Evolutionary conservation across 2,797 vertebrate genomes (phyloP).

Genomic region (Hemitrygon akajei): DNA sequence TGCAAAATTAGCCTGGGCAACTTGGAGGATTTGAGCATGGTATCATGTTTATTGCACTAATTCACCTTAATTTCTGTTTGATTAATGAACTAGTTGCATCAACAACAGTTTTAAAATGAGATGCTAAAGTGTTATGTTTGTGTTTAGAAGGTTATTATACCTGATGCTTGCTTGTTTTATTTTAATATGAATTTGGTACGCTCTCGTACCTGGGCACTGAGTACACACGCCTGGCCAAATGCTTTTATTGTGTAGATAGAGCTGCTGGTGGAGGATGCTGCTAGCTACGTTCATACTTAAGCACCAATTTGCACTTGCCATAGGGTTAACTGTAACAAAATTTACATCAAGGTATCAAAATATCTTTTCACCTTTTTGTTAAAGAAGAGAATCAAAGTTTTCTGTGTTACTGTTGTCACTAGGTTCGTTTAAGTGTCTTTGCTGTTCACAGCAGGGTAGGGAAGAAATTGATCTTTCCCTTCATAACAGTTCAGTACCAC

Average conservation of each 20-base stretch:
- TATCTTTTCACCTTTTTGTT: neutral
- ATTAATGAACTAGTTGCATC: neutral
- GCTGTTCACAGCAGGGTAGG: neutral
- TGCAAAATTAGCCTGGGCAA: neutral
- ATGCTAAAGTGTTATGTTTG: slow-evolving; percentile 24
- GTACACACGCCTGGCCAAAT: slow-evolving; percentile 9
- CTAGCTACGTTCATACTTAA: slow-evolving; percentile 12
- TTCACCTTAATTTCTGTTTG: neutral
- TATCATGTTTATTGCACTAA: neutral
- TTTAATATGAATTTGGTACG: neutral
- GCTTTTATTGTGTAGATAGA: slow-evolving; percentile 12
- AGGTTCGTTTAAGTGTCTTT: neutral
- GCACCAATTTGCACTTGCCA: slow-evolving; percentile 4
- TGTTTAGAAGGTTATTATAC: slow-evolving; percentile 5
- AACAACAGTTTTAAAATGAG: neutral
- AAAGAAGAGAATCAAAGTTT: slow-evolving; percentile 5
- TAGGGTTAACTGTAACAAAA: slow-evolving; percentile 31
- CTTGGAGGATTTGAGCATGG: neutral
- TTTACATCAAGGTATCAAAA: neutral
- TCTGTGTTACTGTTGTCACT: slow-evolving; percentile 10
- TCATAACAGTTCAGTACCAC: neutral
- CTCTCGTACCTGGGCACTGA: slow-evolving; percentile 1
- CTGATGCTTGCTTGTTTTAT: neutral
- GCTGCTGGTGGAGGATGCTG: slow-evolving; percentile 5
- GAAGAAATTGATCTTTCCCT: neutral